Evolutionary conservation across 2,113 vertebrate genomes (phyloP).

Genomic region (Cariama cristata): DNA sequence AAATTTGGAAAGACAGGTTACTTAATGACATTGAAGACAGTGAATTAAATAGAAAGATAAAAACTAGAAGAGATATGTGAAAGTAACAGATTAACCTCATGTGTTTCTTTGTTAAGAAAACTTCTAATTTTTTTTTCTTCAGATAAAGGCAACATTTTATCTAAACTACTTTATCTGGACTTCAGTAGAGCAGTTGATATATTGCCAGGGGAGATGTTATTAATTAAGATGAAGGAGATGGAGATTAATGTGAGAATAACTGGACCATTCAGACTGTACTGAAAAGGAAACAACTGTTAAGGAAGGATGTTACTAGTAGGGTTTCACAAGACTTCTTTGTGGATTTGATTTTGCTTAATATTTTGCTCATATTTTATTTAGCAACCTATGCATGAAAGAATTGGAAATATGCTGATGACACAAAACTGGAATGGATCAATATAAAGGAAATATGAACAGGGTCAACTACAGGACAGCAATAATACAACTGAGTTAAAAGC

Average conservation of each 20-base stretch:
- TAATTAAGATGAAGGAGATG: slow-evolving; percentile 26
- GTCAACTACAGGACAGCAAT: neutral
- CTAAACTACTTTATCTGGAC: neutral
- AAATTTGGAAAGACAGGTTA: neutral
- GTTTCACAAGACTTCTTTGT: neutral
- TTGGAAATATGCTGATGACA: neutral
- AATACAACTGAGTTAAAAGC: neutral
- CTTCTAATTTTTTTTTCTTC: neutral
- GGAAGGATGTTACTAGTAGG: neutral
- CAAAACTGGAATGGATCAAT: neutral
- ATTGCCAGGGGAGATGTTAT: neutral
- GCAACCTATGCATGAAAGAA: neutral
- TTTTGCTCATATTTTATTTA: neutral
- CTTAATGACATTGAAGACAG: neutral
- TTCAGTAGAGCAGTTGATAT: neutral
- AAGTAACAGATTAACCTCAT: neutral
- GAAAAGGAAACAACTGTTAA: neutral
- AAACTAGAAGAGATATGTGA: neutral
- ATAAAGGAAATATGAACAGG: neutral
- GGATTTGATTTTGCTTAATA: neutral
- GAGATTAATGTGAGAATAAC: neutral
- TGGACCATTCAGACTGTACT: neutral
- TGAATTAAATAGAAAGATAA: neutral
- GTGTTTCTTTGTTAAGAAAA: neutral
- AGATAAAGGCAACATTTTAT: neutral